These are phyloP conservation scores for Spialia ferax DNA, from an alignment of 2,888 invertebrate genomes.

Conservation along the genomic window DNA sequence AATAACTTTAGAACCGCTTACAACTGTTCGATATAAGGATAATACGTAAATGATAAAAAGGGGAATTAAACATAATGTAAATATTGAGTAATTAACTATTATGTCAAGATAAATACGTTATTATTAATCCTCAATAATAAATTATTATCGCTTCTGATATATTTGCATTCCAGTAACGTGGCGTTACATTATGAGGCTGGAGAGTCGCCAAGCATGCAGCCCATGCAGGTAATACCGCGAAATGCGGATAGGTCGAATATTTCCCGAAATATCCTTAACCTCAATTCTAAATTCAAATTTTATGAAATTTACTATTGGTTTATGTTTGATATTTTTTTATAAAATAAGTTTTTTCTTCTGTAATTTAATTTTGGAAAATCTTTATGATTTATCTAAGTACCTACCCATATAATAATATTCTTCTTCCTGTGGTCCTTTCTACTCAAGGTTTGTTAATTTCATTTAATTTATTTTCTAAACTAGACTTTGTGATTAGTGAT, in stretches of 20 bases:
- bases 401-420: too few species aligned
- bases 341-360: neutral
- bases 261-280: conserved; percentile 29
- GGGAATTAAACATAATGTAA: neutral
- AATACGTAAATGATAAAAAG: too few species aligned
- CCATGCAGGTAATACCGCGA: conserved; percentile 25
- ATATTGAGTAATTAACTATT: neutral
- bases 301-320: neutral
- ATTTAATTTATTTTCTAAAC: too few species aligned
- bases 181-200: conserved; percentile 6
- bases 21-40: too few species aligned
- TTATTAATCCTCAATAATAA: neutral
- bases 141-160: conserved; percentile 3
- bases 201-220: conserved; percentile 21
- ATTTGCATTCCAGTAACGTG: conserved; percentile 13
- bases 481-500: too few species aligned
- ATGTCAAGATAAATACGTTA: neutral
- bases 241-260: conserved; percentile 24
- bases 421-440: too few species aligned
- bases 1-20: too few species aligned
- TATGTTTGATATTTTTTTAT: neutral
- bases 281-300: conserved; percentile 15
- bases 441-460: too few species aligned
- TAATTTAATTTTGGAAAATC: neutral
- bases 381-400: too few species aligned